Base-by-base conservation (phyloP, 2,888 invertebrate species). In the Scrobipalpa atriplicella region DNA sequence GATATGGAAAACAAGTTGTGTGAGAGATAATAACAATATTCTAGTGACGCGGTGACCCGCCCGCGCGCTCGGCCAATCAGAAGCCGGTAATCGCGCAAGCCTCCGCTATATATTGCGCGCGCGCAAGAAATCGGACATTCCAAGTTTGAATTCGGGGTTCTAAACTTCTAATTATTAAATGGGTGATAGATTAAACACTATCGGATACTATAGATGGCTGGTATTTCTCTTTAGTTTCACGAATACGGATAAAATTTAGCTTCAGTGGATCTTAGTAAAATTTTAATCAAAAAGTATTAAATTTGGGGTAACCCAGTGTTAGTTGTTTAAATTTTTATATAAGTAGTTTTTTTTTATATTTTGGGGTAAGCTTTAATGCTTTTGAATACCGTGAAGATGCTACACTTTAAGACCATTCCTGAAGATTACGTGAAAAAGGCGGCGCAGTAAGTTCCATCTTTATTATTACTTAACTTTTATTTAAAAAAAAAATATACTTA, bases 201-300 rank as follows among this genome's bases (percentile, higher is more conserved):
- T 86, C 69, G 86, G 83, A 80, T 89, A 85, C 74, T 89, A 90
- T 88, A 82, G 89, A 89, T 85, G 93, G 94, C 79, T 94, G 80
- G 90, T 94, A 88, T 87, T 92, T 80, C 75, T 93, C 75, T 89
- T 91, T 81, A 87, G 93, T 80, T 90, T 94, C 86, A 90, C 94
- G 90, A 88, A 93, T 93, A 84, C 86, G 39, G 85, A 86, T 73
- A 79, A 83, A 78, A 85, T 86, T 81, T 87, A 86, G 78, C 63
- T 64, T 62, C 66, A 62, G 62, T 63, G 68, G 9, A 67, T 69
- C 67, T 66, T 69, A 64, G 56, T 64, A 11, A 18, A 29, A 29
- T 64, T 41, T 73, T 69, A 77, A 69, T 65, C 52, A 72, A 75
- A 79, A 76, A 80, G 75, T 78, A 80, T 81, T 79, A 75, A 69